phyloP scores from a whole-genome alignment of 2,888 invertebrate genomes.

The Eupithecia inturbata region DNA sequence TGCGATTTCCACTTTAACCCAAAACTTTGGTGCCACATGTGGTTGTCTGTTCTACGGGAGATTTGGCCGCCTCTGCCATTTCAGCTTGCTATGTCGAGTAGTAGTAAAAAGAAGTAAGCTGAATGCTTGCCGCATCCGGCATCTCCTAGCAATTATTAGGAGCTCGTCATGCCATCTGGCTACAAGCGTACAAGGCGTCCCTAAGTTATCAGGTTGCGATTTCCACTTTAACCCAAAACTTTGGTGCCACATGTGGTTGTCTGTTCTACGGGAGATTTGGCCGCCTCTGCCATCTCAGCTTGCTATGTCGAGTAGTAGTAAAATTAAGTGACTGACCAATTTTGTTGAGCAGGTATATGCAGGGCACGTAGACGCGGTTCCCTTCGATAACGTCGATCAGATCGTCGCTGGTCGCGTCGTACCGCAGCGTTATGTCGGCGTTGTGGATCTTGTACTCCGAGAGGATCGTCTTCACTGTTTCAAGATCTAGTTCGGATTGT shows the following conservation, averaged over 20 bases:
- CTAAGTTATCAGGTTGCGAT: no score
- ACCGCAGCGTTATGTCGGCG: slow-evolving; percentile 97
- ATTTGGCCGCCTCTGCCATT: not conserved
- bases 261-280: not conserved
- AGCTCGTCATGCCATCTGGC: no score
- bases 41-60: not conserved
- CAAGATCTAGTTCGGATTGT: slow-evolving; percentile 96
- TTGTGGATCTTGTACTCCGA: slow-evolving; percentile 99
- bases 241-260: no score
- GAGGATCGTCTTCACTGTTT: slow-evolving; percentile 97
- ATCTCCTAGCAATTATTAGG: no score
- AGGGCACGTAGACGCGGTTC: slow-evolving; percentile 98
- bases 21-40: no score
- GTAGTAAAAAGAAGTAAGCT: no score
- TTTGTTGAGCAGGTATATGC: slow-evolving; percentile 99
- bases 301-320: not conserved
- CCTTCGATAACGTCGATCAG: slow-evolving; percentile 99
- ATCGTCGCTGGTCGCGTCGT: slow-evolving; percentile 98
- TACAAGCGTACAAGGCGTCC: no score
- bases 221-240: no score
- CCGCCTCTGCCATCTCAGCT: not conserved
- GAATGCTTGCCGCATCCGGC: no score
- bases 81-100: not conserved
- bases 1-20: no score
- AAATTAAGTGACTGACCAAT: no score